Evolutionary conservation across 2,888 invertebrate genomes (phyloP).

Genomic region (Drosophila robusta): DNA sequence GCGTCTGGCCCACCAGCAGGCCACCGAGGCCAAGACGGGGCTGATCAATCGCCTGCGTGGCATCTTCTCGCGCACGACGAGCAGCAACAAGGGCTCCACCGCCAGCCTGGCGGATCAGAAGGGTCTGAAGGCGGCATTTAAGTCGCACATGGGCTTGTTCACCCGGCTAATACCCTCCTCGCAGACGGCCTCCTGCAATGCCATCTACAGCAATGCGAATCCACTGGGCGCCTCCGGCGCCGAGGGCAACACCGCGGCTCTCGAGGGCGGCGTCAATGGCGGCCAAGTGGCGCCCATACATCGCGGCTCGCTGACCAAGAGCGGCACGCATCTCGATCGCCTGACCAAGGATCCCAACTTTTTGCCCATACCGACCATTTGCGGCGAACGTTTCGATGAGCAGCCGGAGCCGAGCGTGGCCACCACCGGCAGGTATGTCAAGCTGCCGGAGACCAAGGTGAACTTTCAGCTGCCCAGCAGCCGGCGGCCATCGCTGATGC

Average conservation of each 20-base stretch:
- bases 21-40: slow-evolving; percentile 86
- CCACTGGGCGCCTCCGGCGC: slow-evolving; percentile 7
- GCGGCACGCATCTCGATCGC: slow-evolving; percentile 87
- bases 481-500: slow-evolving; percentile 85
- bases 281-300: slow-evolving; percentile 80
- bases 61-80: slow-evolving; percentile 88
- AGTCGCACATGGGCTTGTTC: slow-evolving; percentile 90
- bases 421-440: slow-evolving; percentile 75
- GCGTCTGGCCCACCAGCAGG: slow-evolving; percentile 86
- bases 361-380: slow-evolving; percentile 80
- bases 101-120: slow-evolving; percentile 86
- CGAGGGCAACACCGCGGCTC: slow-evolving; percentile 21
- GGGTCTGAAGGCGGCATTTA: slow-evolving; percentile 89
- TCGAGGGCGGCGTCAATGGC: slow-evolving; percentile 65
- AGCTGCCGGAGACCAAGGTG: slow-evolving; percentile 88
- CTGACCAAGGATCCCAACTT: slow-evolving; percentile 82
- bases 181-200: slow-evolving; percentile 88
- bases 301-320: slow-evolving; percentile 86
- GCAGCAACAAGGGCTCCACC: slow-evolving; percentile 88
- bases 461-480: slow-evolving; percentile 88
- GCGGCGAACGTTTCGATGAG: slow-evolving; percentile 67
- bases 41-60: slow-evolving; percentile 86
- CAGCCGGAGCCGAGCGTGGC: slow-evolving; percentile 26
- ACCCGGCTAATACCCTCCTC: slow-evolving; percentile 89
- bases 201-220: slow-evolving; percentile 85